phyloP scores from a whole-genome alignment of 2,113 vertebrate genomes.

The Acrocephalus kingi region DNA sequence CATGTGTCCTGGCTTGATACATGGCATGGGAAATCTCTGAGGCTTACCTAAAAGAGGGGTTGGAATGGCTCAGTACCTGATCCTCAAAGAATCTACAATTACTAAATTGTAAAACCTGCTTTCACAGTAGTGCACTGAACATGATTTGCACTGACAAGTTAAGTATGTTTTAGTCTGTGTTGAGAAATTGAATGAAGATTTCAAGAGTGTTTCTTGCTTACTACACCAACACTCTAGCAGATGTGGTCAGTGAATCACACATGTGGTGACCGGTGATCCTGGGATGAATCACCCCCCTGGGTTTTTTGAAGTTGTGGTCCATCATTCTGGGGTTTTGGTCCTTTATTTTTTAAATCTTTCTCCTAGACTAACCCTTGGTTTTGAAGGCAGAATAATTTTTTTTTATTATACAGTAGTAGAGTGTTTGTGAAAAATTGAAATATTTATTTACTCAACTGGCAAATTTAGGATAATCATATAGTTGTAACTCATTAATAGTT shows the following conservation, averaged over 20 bases:
- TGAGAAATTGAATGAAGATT: background rate
- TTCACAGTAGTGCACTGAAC: background rate
- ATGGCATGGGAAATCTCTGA: background rate
- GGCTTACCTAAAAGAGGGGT: background rate
- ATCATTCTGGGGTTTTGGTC: background rate
- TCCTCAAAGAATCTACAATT: background rate
- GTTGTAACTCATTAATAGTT: background rate
- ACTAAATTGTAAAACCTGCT: background rate
- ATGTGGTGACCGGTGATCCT: background rate
- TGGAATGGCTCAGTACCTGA: background rate
- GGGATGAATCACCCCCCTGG: rapidly evolving
- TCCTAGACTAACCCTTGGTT: background rate
- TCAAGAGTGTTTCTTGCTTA: background rate
- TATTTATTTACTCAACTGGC: background rate
- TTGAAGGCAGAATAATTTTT: background rate
- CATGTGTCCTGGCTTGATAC: background rate
- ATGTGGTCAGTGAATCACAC: background rate
- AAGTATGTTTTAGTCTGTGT: background rate
- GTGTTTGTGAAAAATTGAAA: background rate
- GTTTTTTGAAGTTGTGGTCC: background rate
- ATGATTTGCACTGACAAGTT: background rate
- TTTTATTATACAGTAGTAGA: background rate
- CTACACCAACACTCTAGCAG: rapidly evolving
- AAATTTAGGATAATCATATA: background rate
- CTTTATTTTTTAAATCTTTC: background rate